Conservation (phyloP, 2,797 vertebrate genomes). For the Hephaestus fuliginosus region DNA sequence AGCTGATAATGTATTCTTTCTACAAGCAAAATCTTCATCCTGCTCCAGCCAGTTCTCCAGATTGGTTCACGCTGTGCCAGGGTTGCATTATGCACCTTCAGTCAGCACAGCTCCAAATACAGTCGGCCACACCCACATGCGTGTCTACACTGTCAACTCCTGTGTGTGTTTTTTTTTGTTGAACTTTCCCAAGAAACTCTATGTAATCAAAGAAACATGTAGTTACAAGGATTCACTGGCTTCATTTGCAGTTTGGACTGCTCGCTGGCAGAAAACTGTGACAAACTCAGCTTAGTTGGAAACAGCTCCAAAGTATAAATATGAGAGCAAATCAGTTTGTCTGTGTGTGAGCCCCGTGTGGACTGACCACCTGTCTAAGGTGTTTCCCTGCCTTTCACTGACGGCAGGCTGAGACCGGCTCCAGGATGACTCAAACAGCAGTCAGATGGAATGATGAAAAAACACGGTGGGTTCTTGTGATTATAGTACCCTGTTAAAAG, state of each 20-base stretch:
- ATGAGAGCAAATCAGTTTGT: conserved; percentile 4
- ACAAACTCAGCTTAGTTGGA: conserved; percentile 7
- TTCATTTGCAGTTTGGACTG: not conserved
- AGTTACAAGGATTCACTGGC: not conserved
- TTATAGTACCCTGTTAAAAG: conserved; percentile 23
- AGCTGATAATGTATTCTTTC: conserved; percentile 45
- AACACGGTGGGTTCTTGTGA: conserved; percentile 20
- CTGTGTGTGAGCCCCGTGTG: not conserved
- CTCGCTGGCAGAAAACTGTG: not conserved
- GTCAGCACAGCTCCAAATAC: conserved; percentile 8
- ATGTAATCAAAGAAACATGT: not conserved
- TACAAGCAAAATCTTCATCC: conserved; percentile 5
- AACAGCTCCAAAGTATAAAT: not conserved
- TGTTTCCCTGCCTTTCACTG: not conserved
- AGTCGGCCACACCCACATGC: conserved; percentile 7
- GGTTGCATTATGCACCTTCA: not conserved
- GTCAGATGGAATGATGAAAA: conserved; percentile 35
- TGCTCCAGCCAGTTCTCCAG: conserved; percentile 4
- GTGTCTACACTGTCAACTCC: not conserved
- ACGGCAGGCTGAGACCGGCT: not conserved
- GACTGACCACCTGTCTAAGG: conserved; percentile 28
- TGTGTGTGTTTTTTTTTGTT: not conserved
- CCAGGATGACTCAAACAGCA: conserved; percentile 26
- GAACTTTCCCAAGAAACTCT: not conserved
- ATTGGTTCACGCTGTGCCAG: conserved; percentile 11